Evolutionary conservation across 2,888 invertebrate species (phyloP), one percentile per base, ranked within the genome.

Genomic region (Taphrorychus bicolor): DNA sequence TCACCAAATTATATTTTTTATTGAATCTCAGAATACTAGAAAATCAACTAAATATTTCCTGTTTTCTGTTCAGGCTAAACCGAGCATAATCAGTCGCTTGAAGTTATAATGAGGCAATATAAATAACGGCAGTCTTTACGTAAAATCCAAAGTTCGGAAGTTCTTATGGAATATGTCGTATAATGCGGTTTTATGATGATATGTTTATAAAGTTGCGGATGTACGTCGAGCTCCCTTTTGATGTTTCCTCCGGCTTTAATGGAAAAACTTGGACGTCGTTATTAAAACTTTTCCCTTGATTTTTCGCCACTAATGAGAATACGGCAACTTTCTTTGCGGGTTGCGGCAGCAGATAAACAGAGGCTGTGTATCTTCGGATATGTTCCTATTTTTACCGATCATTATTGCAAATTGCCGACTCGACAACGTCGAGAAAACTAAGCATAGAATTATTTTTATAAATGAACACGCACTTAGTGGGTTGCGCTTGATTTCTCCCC

Each of bases 201-300:
- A 65, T 69, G 69, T 65, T 61, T 61, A 65, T 61, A 65, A 69
- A 69, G 63, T 69, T 71, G 63, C 49, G 58, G 61, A 69, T 61
- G 59, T 58, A 67, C 58, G 49, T 16, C 17, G 23, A 66, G 67
- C 66, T 53, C 66, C 54, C 58, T 70, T 66, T 66, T 70, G 71
- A 70, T 73, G 67, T 70, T 66, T 67, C 70, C 60, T 71, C 66
- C 53, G 74, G 74, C 71, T 74, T 79, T 80, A 79, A 79, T 80
- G 79, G 79, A 78, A 78, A 80, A 80, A 80, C 78, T 80, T 79
- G 74, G 75, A 76, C 76, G 75, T 78, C 76, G 76, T 78, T 79
- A 79, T 78, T 78, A 79, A 77, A 79, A 79, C 75, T 78, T 77
- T 75, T 69, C 72, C 59, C 69, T 69, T 75, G 76, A 77, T 77